These are phyloP conservation scores for Sepiola atlantica DNA, from an alignment of 2,888 invertebrate species.

Conservation along the genomic window DNA sequence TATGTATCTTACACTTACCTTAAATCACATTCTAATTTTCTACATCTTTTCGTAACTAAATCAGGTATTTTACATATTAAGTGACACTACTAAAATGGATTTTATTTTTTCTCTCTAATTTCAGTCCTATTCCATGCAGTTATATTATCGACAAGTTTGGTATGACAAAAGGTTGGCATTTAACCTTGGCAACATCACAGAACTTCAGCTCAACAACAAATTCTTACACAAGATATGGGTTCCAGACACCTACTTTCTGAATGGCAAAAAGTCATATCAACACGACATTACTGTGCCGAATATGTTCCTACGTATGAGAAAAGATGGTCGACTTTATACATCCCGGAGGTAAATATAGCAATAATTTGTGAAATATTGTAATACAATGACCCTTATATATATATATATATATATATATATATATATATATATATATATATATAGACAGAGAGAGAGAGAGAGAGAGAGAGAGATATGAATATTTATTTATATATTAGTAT, in stretches of 20 bases:
- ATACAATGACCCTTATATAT: too few species aligned
- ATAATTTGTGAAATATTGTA: too few species aligned
- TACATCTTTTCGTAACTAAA: too few species aligned
- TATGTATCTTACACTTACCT: too few species aligned
- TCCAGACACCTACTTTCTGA: constrained; percentile 88
- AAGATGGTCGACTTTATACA: constrained; percentile 66
- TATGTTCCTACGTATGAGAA: constrained; percentile 87
- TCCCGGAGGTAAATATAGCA: constrained; percentile 60
- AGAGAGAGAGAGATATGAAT: too few species aligned
- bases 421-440: background rate
- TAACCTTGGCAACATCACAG: constrained; percentile 64
- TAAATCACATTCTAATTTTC: too few species aligned
- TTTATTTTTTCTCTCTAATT: background rate
- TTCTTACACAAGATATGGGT: constrained; percentile 95
- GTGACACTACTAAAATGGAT: background rate
- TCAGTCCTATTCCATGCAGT: constrained; percentile 71
- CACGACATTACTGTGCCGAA: constrained; percentile 97
- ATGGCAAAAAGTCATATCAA: constrained; percentile 83
- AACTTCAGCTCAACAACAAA: constrained; percentile 78
- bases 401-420: background rate
- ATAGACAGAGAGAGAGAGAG: too few species aligned
- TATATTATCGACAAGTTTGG: constrained; percentile 72
- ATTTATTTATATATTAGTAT: too few species aligned
- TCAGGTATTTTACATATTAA: background rate
- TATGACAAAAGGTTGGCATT: constrained; percentile 68